Evolutionary conservation across 2,888 invertebrate genomes (phyloP).

Genomic region (Mesorhabditis belari): DNA sequence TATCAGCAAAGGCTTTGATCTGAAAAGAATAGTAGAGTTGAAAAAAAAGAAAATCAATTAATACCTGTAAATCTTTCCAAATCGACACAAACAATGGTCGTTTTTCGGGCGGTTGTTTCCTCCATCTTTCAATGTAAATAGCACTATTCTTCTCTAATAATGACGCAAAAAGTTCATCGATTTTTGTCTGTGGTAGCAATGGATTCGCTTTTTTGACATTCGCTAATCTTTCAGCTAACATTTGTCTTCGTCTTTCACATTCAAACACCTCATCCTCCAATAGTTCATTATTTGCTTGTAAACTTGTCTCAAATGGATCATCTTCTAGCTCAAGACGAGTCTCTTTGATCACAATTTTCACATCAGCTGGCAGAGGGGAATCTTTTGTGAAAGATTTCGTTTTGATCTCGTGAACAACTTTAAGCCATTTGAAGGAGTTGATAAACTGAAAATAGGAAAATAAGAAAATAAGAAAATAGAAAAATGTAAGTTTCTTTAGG

Average conservation of each 20-base stretch:
- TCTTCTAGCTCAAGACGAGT: slow-evolving; percentile 86
- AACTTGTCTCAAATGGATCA: slow-evolving; percentile 78
- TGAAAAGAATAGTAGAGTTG: background rate
- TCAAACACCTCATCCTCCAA: slow-evolving; percentile 90
- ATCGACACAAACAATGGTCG: background rate
- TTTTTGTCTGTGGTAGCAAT: slow-evolving; percentile 59
- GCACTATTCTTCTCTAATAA: slow-evolving; percentile 83
- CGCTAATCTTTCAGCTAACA: slow-evolving; percentile 77
- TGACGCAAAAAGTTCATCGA: slow-evolving; percentile 78
- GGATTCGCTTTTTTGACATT: slow-evolving; percentile 76
- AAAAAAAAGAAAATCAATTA: background rate
- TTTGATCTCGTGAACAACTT: slow-evolving; percentile 63
- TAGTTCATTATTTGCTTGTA: slow-evolving; percentile 88
- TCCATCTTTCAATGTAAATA: slow-evolving; percentile 78
- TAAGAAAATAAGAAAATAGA: too few relatives aligned
- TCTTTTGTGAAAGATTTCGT: slow-evolving; percentile 65
- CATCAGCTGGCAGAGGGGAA: slow-evolving; percentile 75
- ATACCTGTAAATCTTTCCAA: background rate
- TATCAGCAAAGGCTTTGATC: slow-evolving; percentile 74
- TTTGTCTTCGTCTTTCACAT: slow-evolving; percentile 76
- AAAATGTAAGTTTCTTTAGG: slow-evolving; percentile 30
- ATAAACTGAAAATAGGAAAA: too few relatives aligned
- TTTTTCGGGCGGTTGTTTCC: slow-evolving; percentile 18
- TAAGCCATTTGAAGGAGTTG: slow-evolving; percentile 88
- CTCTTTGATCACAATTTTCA: slow-evolving; percentile 76